Evolutionary conservation across 1,140 invertebrate genomes (phyloP), one percentile per base, ranked within the genome.

Genomic region (Lysiphlebus fabarum): DNA sequence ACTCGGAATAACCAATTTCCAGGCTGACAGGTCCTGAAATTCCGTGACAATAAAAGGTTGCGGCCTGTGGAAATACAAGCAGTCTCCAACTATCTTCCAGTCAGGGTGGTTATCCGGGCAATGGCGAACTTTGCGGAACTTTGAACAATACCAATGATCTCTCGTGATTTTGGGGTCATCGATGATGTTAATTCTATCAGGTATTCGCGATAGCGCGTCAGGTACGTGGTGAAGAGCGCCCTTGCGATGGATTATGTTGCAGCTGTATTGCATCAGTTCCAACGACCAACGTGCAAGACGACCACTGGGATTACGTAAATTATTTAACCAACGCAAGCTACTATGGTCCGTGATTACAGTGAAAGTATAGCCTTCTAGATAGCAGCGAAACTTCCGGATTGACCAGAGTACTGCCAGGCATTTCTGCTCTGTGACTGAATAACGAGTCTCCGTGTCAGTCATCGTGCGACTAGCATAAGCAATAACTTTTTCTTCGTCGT

Each of bases 301-400:
- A 36, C 61, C 62, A 7, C 50, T 41, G 36, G 56, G 70, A 48
- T 73, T 65, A 50, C 75, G 74, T 0, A 74, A 59, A 5, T 66
- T 53, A 12, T 70, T 56, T 10, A 82, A 59, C 68, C 73, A 82
- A 44, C 63, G 64, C 6, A 81, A 59, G 6, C 72, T 57, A n/a
- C 65, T 56, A 53, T 81, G 76, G 56, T 82, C 78, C 4, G 76
- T 80, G 11, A 71, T 40, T 7, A 80, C 65, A 4, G 47, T 71
- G 53, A 82, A 79, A 12, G 69, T 62, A 12, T 61, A 62, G 37
- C 70, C 72, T 53, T 70, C 58, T 11, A 82, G 11, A 61, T 77
- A 82, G 36, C 59, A 58, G 11, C 67, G 34, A 40, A 73, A 72
- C 17, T 72, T 64, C 17, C 33, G 17, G 12, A 48, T 17, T 2